Evolutionary conservation across 2,888 invertebrate genomes (phyloP).

Genomic region (Chydorus sphaericus): DNA sequence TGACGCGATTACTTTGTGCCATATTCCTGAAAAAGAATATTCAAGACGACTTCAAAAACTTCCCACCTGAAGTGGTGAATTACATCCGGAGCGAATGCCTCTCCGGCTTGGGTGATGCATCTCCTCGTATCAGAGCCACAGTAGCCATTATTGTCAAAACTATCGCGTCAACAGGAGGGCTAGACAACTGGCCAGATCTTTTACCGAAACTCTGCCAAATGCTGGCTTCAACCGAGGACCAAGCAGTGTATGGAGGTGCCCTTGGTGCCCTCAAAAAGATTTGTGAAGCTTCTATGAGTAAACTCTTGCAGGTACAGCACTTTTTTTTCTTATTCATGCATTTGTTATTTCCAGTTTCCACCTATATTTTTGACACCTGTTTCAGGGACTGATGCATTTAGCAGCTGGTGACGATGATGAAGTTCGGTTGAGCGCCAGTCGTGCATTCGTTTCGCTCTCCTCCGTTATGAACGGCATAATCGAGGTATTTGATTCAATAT

Average conservation of each 20-base stretch:
- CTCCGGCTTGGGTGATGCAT: slow-evolving; percentile 86
- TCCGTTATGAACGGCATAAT: slow-evolving; percentile 94
- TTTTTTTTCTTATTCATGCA: not conserved
- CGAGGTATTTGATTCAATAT: slow-evolving; percentile 63
- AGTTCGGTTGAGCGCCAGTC: slow-evolving; percentile 94
- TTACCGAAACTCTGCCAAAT: slow-evolving; percentile 58
- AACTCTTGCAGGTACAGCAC: too few species aligned
- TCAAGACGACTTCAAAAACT: slow-evolving; percentile 74
- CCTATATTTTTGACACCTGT: slow-evolving; percentile 46
- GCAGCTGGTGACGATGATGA: slow-evolving; percentile 93
- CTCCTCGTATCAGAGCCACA: slow-evolving; percentile 88
- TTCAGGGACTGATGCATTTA: slow-evolving; percentile 75
- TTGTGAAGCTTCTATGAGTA: slow-evolving; percentile 93
- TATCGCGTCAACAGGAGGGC: slow-evolving; percentile 78
- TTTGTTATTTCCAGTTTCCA: slow-evolving; percentile 46
- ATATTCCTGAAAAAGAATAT: slow-evolving; percentile 97
- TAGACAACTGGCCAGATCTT: slow-evolving; percentile 85
- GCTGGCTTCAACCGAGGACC: slow-evolving; percentile 47
- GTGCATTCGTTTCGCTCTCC: slow-evolving; percentile 87
- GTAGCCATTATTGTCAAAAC: slow-evolving; percentile 96
- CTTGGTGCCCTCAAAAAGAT: slow-evolving; percentile 97
- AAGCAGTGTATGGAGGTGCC: slow-evolving; percentile 94
- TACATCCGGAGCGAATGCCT: slow-evolving; percentile 95
- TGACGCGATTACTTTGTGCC: slow-evolving; percentile 91
- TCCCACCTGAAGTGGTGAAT: slow-evolving; percentile 77